phyloP scores from a whole-genome alignment of 2,888 invertebrate genomes.

The Archips xylosteana region DNA sequence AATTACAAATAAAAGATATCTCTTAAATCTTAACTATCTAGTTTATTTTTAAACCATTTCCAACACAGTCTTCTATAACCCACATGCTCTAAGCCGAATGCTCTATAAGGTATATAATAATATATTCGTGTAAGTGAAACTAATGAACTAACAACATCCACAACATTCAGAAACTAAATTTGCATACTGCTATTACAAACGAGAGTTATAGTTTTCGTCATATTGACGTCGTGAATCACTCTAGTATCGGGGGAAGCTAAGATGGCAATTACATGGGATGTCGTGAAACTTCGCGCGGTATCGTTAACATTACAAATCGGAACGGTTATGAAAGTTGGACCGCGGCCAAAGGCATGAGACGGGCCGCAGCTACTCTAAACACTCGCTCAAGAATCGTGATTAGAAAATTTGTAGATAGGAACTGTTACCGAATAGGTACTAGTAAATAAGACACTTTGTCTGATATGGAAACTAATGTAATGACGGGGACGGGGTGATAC shows the following conservation, averaged over 20 bases:
- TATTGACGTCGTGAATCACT: conserved; percentile 23
- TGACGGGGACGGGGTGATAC: too few species aligned
- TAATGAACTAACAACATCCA: conserved; percentile 5
- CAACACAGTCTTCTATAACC: background rate
- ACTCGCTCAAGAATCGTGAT: conserved; percentile 17
- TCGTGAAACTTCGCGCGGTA: conserved; percentile 34
- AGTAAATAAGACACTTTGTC: background rate
- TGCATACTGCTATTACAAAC: conserved; percentile 3
- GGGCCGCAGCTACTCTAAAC: conserved; percentile 17
- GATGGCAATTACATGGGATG: conserved; percentile 32
- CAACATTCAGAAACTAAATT: conserved; percentile 2
- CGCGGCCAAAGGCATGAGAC: conserved; percentile 32
- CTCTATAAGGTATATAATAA: background rate
- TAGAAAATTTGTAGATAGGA: conserved; percentile 18
- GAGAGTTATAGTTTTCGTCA: background rate
- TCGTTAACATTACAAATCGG: conserved; percentile 44
- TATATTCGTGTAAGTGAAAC: background rate
- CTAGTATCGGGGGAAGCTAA: conserved; percentile 19
- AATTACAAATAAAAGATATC: too few species aligned
- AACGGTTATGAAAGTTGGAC: conserved; percentile 42
- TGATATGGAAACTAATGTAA: background rate
- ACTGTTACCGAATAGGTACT: background rate
- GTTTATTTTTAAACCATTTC: background rate
- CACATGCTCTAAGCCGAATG: background rate
- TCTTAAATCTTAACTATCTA: too few species aligned